Base-by-base conservation (phyloP, 1,140 invertebrate species). In the Coelopa frigida region DNA sequence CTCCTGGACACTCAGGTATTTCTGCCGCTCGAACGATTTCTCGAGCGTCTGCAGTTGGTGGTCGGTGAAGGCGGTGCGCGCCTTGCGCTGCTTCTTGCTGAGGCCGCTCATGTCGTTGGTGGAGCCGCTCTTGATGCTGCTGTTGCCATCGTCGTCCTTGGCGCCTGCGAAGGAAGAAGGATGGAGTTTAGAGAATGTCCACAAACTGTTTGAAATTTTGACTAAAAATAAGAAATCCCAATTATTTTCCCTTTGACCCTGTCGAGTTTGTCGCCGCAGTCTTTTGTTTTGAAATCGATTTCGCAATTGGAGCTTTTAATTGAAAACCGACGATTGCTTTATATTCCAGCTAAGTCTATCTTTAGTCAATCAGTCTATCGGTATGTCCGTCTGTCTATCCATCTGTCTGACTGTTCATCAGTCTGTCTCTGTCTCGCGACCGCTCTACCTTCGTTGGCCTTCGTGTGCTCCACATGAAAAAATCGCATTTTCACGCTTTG, bases 1-100 rank as follows among this genome's bases (percentile, higher is more conserved):
- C 69, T 99, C 96, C 66, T 98, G 94, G 5, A 99, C 96, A 58
- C 90, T 95, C 20, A 99, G 80, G 76, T 99, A 99, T 71, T 98
- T 99, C 73, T 98, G 94, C 51, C 92, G 74, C 70, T 98, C 94
- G 72, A 99, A 99, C 48, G 88, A 94, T 70, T 94, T 96, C 73
- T 99, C 96, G 55, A 99, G 73, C 3, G 94, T 92, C 69, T 94
- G 91, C 35, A 98, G 78, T 68, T 99, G 96, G 61, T 95, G 89
- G 74, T 99, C 95, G 8, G 95, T 98, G 74, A 99, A 99, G 5
- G 96, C 96, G 17, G 96, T 99, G 32, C 96, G 73, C 1, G 96
- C 95, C 74, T 98, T 99, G 17, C 96, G 72, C 54, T 96, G 92
- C 72, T 98, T 99, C 73, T 98, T 98, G 54, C 78, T 81, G 31